Conservation (phyloP, 2,888 invertebrate species). For the Scotopteryx bipunctaria region DNA sequence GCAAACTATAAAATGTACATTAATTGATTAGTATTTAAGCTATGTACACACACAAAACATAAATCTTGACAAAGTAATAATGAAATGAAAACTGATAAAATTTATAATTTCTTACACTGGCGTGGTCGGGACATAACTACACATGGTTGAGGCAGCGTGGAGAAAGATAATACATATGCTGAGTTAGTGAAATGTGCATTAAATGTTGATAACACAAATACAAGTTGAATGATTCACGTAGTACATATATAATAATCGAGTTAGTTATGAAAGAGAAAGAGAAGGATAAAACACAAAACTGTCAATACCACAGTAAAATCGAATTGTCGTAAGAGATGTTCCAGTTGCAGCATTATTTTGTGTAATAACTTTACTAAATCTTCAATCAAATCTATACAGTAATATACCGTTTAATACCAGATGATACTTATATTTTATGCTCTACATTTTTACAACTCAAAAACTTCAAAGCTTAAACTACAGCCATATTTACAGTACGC, state of each 20-base stretch:
- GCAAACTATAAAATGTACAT: neutral
- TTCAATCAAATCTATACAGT: constrained; percentile 1
- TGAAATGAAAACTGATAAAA: constrained; percentile 42
- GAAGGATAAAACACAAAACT: constrained; percentile 38
- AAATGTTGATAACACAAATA: constrained; percentile 36
- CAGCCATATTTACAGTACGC: constrained; percentile 58
- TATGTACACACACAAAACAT: constrained; percentile 41
- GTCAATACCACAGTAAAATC: constrained; percentile 38
- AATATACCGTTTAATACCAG: constrained; percentile 19
- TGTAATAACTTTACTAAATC: neutral
- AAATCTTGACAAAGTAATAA: constrained; percentile 33
- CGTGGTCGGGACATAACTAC: constrained; percentile 84
- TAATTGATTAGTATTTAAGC: constrained; percentile 17
- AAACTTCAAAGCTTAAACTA: constrained; percentile 38
- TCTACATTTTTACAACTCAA: constrained; percentile 33
- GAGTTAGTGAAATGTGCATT: constrained; percentile 61
- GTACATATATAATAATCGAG: constrained; percentile 15
- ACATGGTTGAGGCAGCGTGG: constrained; percentile 77
- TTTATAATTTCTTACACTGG: constrained; percentile 84
- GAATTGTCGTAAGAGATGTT: constrained; percentile 78
- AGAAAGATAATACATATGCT: constrained; percentile 55
- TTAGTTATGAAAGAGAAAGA: constrained; percentile 6
- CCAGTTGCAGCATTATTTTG: constrained; percentile 48
- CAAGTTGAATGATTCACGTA: constrained; percentile 25
- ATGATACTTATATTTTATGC: constrained; percentile 21